Evolutionary conservation across 2,888 invertebrate species (phyloP).

Genomic region (Tridacna crocea): DNA sequence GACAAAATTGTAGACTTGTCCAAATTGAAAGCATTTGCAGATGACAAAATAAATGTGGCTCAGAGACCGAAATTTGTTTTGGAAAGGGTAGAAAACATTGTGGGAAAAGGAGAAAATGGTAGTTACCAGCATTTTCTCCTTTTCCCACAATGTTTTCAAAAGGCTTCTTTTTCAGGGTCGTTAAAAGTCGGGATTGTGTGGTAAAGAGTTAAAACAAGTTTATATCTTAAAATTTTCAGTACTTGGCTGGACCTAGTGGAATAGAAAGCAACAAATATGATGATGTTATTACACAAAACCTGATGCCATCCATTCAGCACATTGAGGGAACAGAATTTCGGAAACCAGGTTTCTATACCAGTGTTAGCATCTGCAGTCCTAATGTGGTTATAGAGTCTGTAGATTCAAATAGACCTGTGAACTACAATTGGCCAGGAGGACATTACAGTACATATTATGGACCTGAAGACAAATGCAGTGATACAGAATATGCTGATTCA

Average conservation of each 20-base stretch:
- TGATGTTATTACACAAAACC: not conserved
- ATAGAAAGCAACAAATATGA: conserved; percentile 32
- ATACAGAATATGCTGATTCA: too few relatives aligned
- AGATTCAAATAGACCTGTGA: conserved; percentile 1
- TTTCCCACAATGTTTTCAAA: too few relatives aligned
- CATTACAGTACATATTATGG: not conserved
- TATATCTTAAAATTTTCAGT: conserved; percentile 28
- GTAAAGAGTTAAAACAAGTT: not conserved
- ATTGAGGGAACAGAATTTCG: conserved; percentile 23
- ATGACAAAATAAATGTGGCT: too few relatives aligned
- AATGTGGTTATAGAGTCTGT: conserved; percentile 30
- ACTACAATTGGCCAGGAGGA: not conserved
- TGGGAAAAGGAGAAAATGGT: too few relatives aligned
- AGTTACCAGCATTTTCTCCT: too few relatives aligned
- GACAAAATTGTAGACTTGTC: too few relatives aligned
- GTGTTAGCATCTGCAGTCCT: conserved; percentile 12
- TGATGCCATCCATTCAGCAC: conserved; percentile 7
- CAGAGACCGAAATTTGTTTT: too few relatives aligned
- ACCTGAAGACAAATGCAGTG: too few relatives aligned
- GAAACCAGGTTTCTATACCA: conserved; percentile 23
- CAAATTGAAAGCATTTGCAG: too few relatives aligned
- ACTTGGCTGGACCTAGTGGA: conserved; percentile 46
- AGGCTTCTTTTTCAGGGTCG: too few relatives aligned
- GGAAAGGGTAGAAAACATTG: too few relatives aligned
- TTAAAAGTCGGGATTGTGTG: too few relatives aligned